Percentiles rank a stretch among this genome's conserved stretches.
These are phyloP conservation scores for Sander lucioperca DNA, from an alignment of 2,113 vertebrate species.

Conservation along the genomic window DNA sequence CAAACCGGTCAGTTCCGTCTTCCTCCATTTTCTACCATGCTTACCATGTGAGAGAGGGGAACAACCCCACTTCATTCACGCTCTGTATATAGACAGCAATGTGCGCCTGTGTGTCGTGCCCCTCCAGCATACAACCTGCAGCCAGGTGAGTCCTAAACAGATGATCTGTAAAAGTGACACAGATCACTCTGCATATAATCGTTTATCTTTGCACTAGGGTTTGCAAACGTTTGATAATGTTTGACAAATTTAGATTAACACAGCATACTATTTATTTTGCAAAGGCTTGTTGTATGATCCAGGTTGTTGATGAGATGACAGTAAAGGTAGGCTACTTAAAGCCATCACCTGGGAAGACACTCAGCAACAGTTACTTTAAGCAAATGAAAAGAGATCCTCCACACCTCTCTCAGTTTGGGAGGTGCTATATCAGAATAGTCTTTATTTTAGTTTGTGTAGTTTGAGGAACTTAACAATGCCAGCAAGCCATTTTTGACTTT, in stretches of 20 bases:
- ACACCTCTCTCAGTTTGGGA: background rate
- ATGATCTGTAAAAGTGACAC: background rate
- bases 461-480: background rate
- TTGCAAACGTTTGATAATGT: slow-evolving; percentile 17
- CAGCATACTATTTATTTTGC: background rate
- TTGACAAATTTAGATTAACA: background rate
- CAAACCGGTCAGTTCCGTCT: slow-evolving; percentile 86
- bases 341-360: background rate
- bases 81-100: slow-evolving; percentile 9
- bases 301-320: background rate
- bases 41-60: slow-evolving; percentile 59
- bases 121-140: slow-evolving; percentile 14
- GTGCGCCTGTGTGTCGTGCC: slow-evolving; percentile 22
- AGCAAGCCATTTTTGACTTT: background rate
- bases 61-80: slow-evolving; percentile 61
- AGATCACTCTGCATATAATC: background rate
- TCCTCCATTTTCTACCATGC: slow-evolving; percentile 90
- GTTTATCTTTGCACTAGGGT: background rate
- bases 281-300: background rate
- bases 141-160: slow-evolving; percentile 43
- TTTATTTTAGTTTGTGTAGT: background rate
- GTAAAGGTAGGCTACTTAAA: background rate
- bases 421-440: background rate
- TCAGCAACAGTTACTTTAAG: background rate
- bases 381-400: background rate